These are phyloP conservation scores for Dione vanillae DNA, from an alignment of 2,888 invertebrate genomes.

Conservation along the genomic window DNA sequence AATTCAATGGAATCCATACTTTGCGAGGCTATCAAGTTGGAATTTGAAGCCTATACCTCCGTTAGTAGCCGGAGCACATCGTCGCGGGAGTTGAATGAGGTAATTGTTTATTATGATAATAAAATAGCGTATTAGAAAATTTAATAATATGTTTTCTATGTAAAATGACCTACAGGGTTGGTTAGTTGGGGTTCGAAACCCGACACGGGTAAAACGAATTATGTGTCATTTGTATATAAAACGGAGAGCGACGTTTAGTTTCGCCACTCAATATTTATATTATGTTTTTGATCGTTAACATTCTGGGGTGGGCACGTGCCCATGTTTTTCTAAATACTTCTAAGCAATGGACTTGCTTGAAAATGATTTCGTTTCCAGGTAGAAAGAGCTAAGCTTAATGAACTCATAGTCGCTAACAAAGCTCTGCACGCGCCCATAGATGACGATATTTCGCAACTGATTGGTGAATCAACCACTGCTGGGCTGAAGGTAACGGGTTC, in stretches of 20 bases:
- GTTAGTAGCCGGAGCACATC: constrained; percentile 84
- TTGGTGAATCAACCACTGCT: constrained; percentile 85
- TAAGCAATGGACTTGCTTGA: not conserved
- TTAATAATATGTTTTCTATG: no score
- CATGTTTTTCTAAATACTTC: no score
- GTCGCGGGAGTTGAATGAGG: constrained; percentile 88
- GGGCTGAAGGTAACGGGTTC: constrained; percentile 61
- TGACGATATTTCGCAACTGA: constrained; percentile 89
- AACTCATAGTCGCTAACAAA: constrained; percentile 93
- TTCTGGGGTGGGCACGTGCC: no score
- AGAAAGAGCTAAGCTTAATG: constrained; percentile 93
- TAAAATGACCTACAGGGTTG: no score
- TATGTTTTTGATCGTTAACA: no score
- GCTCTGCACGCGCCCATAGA: constrained; percentile 93
- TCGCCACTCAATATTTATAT: no score
- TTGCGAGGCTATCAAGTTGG: constrained; percentile 93
- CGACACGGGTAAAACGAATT: no score
- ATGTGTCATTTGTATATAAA: no score
- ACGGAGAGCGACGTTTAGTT: no score
- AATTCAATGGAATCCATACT: constrained; percentile 93
- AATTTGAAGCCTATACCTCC: constrained; percentile 90
- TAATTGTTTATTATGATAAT: constrained; percentile 39
- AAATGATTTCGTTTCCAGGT: constrained; percentile 67
- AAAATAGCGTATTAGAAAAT: no score
- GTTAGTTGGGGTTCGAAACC: no score